Percentiles rank a stretch among this genome's conserved stretches.
Evolutionary conservation across 53 echinoderm and acorn worm species (phyloP).

Genomic region (Astropecten irregularis): DNA sequence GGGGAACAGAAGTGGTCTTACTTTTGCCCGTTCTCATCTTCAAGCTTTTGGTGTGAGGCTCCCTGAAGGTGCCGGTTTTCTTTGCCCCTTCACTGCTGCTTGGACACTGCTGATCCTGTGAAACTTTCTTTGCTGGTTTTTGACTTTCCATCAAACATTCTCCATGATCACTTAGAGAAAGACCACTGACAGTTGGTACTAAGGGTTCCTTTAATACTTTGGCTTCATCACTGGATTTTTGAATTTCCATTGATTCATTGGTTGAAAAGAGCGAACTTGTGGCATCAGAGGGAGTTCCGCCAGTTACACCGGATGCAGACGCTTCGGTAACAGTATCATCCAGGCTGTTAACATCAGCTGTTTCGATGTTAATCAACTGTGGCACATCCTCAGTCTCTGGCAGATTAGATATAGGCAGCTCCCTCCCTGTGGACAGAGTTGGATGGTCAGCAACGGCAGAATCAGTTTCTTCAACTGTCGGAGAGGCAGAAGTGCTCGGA

Average conservation of each 20-base stretch:
- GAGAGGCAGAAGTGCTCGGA: no score
- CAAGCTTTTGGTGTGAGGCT: conserved; percentile 10
- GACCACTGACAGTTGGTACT: background rate
- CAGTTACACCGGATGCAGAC: background rate
- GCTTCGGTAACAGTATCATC: background rate
- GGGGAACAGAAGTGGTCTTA: conserved; percentile 13
- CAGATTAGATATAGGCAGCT: background rate
- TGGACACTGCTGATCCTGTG: background rate
- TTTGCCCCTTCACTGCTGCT: background rate
- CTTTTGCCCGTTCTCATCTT: conserved; percentile 49
- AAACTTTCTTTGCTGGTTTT: no score
- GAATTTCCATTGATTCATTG: background rate
- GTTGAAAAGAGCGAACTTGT: no score
- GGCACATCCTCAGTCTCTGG: background rate
- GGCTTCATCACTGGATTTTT: background rate
- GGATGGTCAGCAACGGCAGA: background rate
- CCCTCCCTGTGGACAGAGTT: background rate
- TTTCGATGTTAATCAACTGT: no score
- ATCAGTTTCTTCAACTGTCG: background rate
- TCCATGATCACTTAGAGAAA: background rate
- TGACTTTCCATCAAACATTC: no score
- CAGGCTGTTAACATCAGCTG: background rate
- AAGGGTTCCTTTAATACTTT: background rate
- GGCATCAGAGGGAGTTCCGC: background rate
- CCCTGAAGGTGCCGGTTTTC: conserved; percentile 20